These are phyloP conservation scores for Heliocidaris erythrogramma DNA, from an alignment of 35 echinoderm and acorn worm species.

Conservation along the genomic window DNA sequence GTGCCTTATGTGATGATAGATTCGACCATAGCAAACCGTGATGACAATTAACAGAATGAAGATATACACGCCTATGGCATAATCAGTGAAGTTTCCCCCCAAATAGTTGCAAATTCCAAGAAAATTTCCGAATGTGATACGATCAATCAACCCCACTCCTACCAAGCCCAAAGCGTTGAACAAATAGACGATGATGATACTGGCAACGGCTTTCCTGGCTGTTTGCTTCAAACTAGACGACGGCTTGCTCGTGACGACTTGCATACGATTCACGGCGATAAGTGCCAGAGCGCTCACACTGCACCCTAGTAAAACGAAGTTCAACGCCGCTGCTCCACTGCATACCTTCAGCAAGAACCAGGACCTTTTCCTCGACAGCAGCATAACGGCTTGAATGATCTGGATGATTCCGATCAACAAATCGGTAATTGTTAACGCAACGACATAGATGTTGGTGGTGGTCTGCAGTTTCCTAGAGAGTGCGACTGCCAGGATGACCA, in stretches of 20 bases:
- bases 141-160: background rate
- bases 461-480: conserved; percentile 65
- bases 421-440: conserved; percentile 57
- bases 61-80: background rate
- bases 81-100: background rate
- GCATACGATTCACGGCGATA: conserved; percentile 20
- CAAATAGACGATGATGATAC: background rate
- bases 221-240: background rate
- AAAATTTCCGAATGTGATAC: background rate
- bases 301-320: background rate
- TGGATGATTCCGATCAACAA: conserved; percentile 37
- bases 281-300: background rate
- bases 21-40: background rate
- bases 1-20: background rate
- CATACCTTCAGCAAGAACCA: background rate
- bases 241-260: background rate
- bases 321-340: background rate
- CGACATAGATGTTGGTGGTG: conserved; percentile 63
- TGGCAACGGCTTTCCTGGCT: background rate
- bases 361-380: background rate
- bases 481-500: conserved; percentile 52
- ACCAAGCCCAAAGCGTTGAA: background rate
- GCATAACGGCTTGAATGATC: background rate
- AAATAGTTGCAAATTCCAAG: background rate
- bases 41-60: background rate